Base-by-base conservation (phyloP, 2,888 invertebrate species). In the Callyntrura guangdongensis region DNA sequence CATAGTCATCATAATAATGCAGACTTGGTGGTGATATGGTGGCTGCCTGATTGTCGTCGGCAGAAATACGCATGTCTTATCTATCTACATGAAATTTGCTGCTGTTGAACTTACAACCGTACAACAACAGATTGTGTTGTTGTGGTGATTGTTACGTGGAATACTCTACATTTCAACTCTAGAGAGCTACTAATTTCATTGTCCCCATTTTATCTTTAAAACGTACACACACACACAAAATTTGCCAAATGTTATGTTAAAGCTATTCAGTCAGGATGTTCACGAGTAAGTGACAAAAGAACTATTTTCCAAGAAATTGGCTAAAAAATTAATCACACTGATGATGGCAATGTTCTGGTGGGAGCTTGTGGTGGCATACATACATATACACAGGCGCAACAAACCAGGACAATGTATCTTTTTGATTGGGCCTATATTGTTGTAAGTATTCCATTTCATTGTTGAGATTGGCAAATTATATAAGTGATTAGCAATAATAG, bases 181-280 rank as follows among this genome's bases (percentile, higher is more conserved):
- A 72, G 12, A 22, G 11, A 72, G 72, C 45, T 3, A 47, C 72
- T 72, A 72, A 72, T 72, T 72, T 47, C 72, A 72, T 72, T 72
- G 72, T 20, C 72, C 72, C 20, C 45, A 72, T 72, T 72, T 72
- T 47, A 72, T 47, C 47, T 72, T 72, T 20, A 72, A 72, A 72
- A 11, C 47, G 11, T 20, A 47, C 47, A 47, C 72, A 47, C 72
- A 17, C 27, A 27, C 27, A 27, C n/a, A 69, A 67, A 67, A 69
- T 72, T 36, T 36, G 36, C 36, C 36, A 36, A 36, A 36, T 36
- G 6, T 36, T 36, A 36, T 36, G 36, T 36, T 72, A 47, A 72
- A 20, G 47, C 72, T 20, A 72, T 72, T 72, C 72, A 72, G 45
- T 72, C 72, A 72, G 45, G 11, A 22, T 72, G 17, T 47, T 72